Percentiles rank a stretch among this genome's conserved stretches.
Evolutionary conservation across 2,888 invertebrate species (phyloP).

Genomic region (Atethmia centrago): DNA sequence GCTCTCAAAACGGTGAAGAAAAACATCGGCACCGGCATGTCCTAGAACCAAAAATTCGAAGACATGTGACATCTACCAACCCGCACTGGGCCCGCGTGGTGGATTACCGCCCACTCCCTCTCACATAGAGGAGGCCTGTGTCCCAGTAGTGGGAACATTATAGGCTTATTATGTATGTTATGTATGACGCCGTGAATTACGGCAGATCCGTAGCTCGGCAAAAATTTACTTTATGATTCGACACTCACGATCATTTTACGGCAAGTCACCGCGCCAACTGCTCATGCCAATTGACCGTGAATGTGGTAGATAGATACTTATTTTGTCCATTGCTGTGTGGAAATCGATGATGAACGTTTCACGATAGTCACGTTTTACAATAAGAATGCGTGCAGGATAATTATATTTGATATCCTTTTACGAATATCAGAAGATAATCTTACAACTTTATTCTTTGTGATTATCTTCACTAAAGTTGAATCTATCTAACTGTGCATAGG

Average conservation of each 20-base stretch:
- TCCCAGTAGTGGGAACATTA: too few relatives aligned
- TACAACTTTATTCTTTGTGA: not conserved
- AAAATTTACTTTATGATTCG: not conserved
- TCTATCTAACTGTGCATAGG: not conserved
- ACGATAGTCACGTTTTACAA: not conserved
- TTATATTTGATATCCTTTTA: not conserved
- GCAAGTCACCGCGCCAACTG: not conserved
- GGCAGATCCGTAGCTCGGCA: not conserved
- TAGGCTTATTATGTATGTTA: too few relatives aligned
- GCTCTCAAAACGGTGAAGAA: too few relatives aligned
- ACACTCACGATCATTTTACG: not conserved
- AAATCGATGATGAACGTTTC: not conserved
- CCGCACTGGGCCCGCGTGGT: too few relatives aligned
- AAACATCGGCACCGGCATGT: too few relatives aligned
- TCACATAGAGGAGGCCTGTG: too few relatives aligned
- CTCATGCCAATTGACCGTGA: not conserved
- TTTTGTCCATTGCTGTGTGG: not conserved
- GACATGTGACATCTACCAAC: too few relatives aligned
- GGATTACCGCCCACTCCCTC: too few relatives aligned
- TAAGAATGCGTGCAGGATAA: not conserved
- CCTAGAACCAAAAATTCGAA: too few relatives aligned
- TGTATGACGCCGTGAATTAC: too few relatives aligned
- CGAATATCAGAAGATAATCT: not conserved
- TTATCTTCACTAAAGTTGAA: not conserved
- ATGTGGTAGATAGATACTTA: not conserved